Evolutionary conservation across 2,797 vertebrate genomes (phyloP).

Genomic region (Sebastes vulpes): DNA sequence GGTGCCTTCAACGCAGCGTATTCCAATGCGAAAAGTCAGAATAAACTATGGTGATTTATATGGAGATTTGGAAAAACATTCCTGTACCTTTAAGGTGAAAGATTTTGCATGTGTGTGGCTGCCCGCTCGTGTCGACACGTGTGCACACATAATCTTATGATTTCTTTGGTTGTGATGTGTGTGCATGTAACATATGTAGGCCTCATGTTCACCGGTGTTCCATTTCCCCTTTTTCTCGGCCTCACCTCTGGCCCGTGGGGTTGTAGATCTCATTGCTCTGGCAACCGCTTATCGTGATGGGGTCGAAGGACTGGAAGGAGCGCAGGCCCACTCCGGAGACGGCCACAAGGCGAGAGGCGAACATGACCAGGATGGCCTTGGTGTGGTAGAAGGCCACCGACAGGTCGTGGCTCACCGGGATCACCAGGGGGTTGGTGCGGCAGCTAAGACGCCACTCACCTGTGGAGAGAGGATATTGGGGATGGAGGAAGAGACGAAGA

Average conservation of each 20-base stretch:
- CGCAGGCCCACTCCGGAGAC: constrained; percentile 97
- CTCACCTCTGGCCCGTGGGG: constrained; percentile 96
- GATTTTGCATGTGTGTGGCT: neutral
- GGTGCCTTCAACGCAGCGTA: neutral
- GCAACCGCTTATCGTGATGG: constrained; percentile 96
- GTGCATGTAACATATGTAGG: neutral
- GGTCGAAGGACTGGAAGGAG: constrained; percentile 99
- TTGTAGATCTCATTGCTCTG: constrained; percentile 99
- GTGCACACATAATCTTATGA: neutral
- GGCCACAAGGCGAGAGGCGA: constrained; percentile 92
- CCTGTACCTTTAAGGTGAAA: neutral
- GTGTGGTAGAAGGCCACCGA: constrained; percentile 97
- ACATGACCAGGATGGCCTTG: constrained; percentile 93
- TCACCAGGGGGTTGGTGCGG: constrained; percentile 97
- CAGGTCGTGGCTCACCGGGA: constrained; percentile 97
- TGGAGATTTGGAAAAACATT: neutral
- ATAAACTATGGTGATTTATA: neutral
- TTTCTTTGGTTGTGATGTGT: constrained; percentile 3
- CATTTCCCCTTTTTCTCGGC: neutral
- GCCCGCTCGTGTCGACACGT: neutral
- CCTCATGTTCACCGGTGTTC: neutral
- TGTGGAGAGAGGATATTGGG: constrained; percentile 62
- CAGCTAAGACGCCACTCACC: constrained; percentile 97
- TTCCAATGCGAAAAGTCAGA: neutral
- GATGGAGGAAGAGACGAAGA: neutral